phyloP scores from a whole-genome alignment of 2,797 vertebrate species.

The Eupleurogrammus muticus region DNA sequence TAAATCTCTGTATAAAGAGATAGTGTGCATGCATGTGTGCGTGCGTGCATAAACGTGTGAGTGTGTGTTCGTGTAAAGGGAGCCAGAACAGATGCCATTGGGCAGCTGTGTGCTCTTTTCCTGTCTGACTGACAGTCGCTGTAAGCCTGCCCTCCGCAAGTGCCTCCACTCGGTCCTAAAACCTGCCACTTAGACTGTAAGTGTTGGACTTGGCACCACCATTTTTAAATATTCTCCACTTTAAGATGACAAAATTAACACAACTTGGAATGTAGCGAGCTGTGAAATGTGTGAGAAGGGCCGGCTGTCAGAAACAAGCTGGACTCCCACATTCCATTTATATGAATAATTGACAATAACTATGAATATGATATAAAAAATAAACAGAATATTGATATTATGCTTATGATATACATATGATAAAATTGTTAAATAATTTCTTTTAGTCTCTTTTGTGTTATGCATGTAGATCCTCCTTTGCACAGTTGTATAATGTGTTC shows the following conservation, averaged over 20 bases:
- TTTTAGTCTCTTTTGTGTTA: not conserved
- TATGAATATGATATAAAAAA: too few relatives aligned
- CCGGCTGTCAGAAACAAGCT: not conserved
- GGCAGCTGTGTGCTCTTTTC: constrained; percentile 83
- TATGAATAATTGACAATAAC: not conserved
- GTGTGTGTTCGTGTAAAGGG: constrained; percentile 51
- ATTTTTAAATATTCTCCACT: constrained; percentile 11
- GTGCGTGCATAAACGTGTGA: constrained; percentile 13
- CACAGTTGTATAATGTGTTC: not conserved
- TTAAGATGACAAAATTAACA: constrained; percentile 4
- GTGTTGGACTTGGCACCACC: constrained; percentile 14
- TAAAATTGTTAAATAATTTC: too few relatives aligned
- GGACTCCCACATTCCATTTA: not conserved
- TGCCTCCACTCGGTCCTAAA: constrained; percentile 52
- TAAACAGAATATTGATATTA: too few relatives aligned
- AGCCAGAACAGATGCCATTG: constrained; percentile 71
- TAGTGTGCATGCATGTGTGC: constrained; percentile 17
- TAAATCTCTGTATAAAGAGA: constrained; percentile 65
- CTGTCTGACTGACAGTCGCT: constrained; percentile 71
- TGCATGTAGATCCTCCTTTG: not conserved
- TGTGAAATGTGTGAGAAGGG: not conserved
- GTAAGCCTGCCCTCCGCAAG: constrained; percentile 47
- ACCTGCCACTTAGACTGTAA: not conserved
- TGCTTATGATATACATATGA: too few relatives aligned
- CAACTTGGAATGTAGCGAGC: not conserved